Evolutionary conservation across 2,113 vertebrate genomes (phyloP).

Genomic region (Pelodiscus sinensis): DNA sequence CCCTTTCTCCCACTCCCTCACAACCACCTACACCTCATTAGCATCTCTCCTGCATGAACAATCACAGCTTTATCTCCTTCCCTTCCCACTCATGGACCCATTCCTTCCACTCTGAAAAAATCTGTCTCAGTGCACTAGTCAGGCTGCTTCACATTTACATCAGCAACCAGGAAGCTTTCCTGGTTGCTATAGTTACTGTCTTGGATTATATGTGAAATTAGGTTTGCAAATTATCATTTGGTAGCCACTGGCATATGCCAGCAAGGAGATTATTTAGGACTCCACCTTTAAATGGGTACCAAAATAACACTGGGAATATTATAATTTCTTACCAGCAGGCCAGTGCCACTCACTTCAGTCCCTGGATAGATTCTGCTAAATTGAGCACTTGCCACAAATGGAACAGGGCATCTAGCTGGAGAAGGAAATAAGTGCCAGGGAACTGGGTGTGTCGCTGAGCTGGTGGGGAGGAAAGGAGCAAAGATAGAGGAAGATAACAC

Average conservation of each 20-base stretch:
- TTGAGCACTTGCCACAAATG: neutral
- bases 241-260: neutral
- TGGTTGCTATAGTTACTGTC: conserved; percentile 5
- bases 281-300: neutral
- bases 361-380: neutral
- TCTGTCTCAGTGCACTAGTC: neutral
- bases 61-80: conserved; percentile 48
- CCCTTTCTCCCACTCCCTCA: conserved; percentile 61
- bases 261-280: neutral
- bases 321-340: neutral
- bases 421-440: neutral
- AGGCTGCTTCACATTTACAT: neutral
- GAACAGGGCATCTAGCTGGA: neutral
- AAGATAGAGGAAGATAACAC: neutral
- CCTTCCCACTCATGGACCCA: neutral
- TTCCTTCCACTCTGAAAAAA: conserved; percentile 6
- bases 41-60: conserved; percentile 66
- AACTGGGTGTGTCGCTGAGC: neutral
- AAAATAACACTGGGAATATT: neutral
- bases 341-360: neutral
- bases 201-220: conserved; percentile 13
- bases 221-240: neutral
- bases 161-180: conserved; percentile 3
- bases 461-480: neutral
- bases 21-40: conserved; percentile 64